Evolutionary conservation across 2,113 vertebrate genomes (phyloP).

Genomic region (Takifugu bimaculatus): DNA sequence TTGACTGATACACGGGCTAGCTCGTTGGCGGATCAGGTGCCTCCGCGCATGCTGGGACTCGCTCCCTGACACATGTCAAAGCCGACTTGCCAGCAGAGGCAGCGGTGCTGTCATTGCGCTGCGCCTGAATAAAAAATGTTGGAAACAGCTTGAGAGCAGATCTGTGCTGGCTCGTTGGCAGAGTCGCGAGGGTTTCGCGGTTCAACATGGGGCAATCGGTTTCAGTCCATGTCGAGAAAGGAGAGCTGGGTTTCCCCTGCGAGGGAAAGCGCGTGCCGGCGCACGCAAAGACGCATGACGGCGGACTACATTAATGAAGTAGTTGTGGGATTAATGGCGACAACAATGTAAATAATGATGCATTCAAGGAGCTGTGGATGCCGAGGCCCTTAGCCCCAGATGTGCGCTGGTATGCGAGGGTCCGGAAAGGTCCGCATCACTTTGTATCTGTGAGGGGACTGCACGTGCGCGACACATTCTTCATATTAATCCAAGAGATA

Average conservation of each 20-base stretch:
- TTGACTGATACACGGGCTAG: conserved; percentile 58
- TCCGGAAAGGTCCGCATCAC: too few relatives aligned
- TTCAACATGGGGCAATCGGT: conserved; percentile 50
- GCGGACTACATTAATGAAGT: too few relatives aligned
- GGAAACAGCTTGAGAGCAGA: conserved; percentile 52
- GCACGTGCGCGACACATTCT: too few relatives aligned
- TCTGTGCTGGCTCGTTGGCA: conserved; percentile 53
- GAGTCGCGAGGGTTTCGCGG: conserved; percentile 31
- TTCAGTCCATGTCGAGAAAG: conserved; percentile 28
- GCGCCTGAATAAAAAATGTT: conserved; percentile 59
- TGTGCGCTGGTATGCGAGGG: too few relatives aligned
- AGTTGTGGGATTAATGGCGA: too few relatives aligned
- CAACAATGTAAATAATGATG: too few relatives aligned
- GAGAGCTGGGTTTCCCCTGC: conserved; percentile 3
- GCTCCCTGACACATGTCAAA: conserved; percentile 50
- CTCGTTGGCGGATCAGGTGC: conserved; percentile 52
- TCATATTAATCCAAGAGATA: too few relatives aligned
- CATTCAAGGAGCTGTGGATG: too few relatives aligned
- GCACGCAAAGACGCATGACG: neutral
- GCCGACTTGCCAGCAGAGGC: conserved; percentile 48
- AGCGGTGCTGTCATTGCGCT: conserved; percentile 54
- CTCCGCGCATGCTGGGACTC: conserved; percentile 62
- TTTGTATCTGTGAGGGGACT: too few relatives aligned
- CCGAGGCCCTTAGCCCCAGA: too few relatives aligned
- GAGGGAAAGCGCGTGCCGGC: conserved; percentile 1